Base-by-base conservation (phyloP, 2,113 vertebrate genomes). In the Atherinomorus stipes region DNA sequence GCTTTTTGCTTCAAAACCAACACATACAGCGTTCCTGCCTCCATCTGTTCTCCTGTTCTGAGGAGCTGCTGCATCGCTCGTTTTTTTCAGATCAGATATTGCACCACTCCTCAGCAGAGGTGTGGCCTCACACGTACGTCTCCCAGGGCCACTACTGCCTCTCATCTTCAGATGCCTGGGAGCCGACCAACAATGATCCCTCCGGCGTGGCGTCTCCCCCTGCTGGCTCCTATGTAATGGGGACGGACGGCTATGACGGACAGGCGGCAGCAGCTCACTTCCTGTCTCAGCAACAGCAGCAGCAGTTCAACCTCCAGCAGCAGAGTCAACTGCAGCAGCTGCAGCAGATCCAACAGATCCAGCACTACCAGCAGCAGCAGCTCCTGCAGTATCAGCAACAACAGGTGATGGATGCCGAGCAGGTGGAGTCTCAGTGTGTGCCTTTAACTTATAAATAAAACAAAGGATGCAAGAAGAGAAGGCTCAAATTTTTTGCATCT, bases 101-200 rank as follows among this genome's bases (percentile, higher is more conserved):
- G 81, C 95, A 97, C 74, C 94, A 95, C 83, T 94, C 94, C 34
- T 94, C 94, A 54, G 93, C 91, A n/a, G 98, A 99, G 21, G 96
- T 97, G 75, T 99, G 98, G 98, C 98, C 98, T 60, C 97, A 99
- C 74, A 97, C 96, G 11, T 99, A 99, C 1, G 96, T 99, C 89
- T 97, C 98, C 1, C 98, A 99, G 90, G 98, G 98, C 83, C 96
- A 98, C 92, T 99, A 99, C 91, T 99, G 98, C 92, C 95, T 99
- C 83, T 97, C 97, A 19, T 97, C 98, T 0, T 99, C 98, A 0
- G 97, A 99, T 0, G 98, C 97, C 77, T 99, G 98, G 98, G 98
- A 99, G 87, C 95, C 97, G 25, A 95, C 93, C 76, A 94, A 86
- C 90, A 98, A 94, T 0, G 97, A 99, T 85, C 96, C 95, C 87